phyloP scores from a whole-genome alignment of 1,140 invertebrate genomes.

The Mactra quadrangularis region DNA sequence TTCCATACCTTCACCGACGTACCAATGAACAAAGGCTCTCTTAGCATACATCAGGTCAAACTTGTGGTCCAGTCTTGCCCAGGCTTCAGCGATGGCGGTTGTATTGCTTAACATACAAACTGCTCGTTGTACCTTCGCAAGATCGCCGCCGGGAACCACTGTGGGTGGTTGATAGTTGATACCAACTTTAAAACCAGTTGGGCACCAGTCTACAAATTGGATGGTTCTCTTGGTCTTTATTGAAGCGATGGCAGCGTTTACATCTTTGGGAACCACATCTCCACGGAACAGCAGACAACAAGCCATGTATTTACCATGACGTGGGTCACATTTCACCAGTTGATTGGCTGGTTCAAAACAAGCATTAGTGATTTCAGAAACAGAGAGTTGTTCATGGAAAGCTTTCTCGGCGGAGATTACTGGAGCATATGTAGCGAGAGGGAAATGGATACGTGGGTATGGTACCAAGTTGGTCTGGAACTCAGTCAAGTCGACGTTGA shows the following conservation, averaged over 20 bases:
- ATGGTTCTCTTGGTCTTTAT: constrained; percentile 91
- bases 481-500: constrained; percentile 89
- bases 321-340: constrained; percentile 96
- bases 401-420: constrained; percentile 73
- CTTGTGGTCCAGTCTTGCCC: constrained; percentile 86
- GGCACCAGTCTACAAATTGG: constrained; percentile 94
- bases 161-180: constrained; percentile 85
- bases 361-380: constrained; percentile 85
- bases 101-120: constrained; percentile 89
- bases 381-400: constrained; percentile 73
- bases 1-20: constrained; percentile 85
- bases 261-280: constrained; percentile 89
- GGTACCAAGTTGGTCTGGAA: constrained; percentile 88
- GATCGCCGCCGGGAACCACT: constrained; percentile 87
- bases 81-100: constrained; percentile 90
- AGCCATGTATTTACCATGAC: constrained; percentile 95
- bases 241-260: constrained; percentile 91
- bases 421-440: constrained; percentile 75
- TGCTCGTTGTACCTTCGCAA: constrained; percentile 86
- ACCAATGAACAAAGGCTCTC: constrained; percentile 82
- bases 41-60: constrained; percentile 87
- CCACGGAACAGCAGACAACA: constrained; percentile 84
- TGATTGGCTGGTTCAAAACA: constrained; percentile 95
- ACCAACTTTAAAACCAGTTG: constrained; percentile 87
- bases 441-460: constrained; percentile 76